Percentiles rank a stretch among this genome's conserved stretches.
Evolutionary conservation across 2,797 vertebrate species (phyloP).

Genomic region (Cynopterus sphinx): DNA sequence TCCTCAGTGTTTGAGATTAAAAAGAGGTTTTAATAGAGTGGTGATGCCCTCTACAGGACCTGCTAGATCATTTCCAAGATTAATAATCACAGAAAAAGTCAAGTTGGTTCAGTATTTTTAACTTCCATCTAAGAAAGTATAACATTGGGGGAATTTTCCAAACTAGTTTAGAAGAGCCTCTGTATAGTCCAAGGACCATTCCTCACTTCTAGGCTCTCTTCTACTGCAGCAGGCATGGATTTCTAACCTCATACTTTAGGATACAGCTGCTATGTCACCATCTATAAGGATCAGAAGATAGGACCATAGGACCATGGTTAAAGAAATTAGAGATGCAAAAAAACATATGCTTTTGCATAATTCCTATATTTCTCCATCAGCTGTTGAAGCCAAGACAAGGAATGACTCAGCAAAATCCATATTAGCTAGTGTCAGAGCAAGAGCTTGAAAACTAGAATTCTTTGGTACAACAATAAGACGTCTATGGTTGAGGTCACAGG

Average conservation of each 20-base stretch:
- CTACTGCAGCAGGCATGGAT: background rate
- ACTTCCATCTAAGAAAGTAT: background rate
- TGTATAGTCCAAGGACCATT: background rate
- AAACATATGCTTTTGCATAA: background rate
- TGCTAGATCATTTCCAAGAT: background rate
- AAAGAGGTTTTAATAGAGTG: background rate
- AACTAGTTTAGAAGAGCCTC: background rate
- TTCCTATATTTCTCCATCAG: background rate
- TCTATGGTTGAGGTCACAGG: background rate
- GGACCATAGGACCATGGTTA: background rate
- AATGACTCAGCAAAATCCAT: background rate
- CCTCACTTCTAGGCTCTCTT: background rate
- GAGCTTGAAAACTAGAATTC: background rate
- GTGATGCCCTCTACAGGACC: background rate
- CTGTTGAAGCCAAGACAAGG: background rate
- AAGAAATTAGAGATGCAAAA: background rate
- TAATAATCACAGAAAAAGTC: background rate
- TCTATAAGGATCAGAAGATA: background rate
- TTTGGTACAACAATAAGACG: background rate
- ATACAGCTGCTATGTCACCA: background rate
- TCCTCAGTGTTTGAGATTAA: conserved; percentile 20
- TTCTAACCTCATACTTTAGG: background rate
- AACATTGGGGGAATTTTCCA: background rate
- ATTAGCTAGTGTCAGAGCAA: background rate
- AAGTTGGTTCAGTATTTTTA: background rate